Conservation (phyloP, 1,140 invertebrate genomes). For the Drosophila ananassae region DNA sequence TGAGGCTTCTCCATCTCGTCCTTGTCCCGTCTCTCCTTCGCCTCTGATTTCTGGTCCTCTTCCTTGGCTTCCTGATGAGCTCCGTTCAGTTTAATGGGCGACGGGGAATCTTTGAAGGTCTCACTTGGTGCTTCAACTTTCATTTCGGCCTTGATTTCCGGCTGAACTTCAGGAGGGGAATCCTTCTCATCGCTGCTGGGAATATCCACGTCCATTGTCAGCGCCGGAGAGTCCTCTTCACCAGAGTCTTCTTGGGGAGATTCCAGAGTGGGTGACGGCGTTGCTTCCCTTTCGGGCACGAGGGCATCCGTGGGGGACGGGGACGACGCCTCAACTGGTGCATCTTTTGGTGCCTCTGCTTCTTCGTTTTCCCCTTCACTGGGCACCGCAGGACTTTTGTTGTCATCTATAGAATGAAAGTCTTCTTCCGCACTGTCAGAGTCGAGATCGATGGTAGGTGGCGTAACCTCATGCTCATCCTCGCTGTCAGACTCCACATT, state of each 20-base stretch:
- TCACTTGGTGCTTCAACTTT: not conserved
- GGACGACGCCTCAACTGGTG: not conserved
- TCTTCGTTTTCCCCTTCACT: not conserved
- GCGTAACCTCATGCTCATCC: not conserved
- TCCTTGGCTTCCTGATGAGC: constrained; percentile 30
- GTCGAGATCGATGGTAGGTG: constrained; percentile 20
- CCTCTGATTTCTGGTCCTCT: not conserved
- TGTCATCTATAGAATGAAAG: constrained; percentile 19
- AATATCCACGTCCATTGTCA: constrained; percentile 46
- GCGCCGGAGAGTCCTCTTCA: constrained; percentile 30
- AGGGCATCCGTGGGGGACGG: no score
- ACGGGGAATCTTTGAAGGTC: not conserved
- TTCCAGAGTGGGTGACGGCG: not conserved
- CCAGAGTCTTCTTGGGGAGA: constrained; percentile 23
- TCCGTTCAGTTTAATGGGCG: constrained; percentile 53
- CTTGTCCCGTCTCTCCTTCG: not conserved
- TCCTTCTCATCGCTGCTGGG: constrained; percentile 19
- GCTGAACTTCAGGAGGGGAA: not conserved
- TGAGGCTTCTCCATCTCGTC: not conserved
- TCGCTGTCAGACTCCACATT: constrained; percentile 11
- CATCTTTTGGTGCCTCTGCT: not conserved
- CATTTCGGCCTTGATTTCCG: not conserved
- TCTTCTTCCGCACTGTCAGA: constrained; percentile 14
- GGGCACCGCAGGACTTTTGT: constrained; percentile 7
- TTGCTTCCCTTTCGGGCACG: not conserved